phyloP scores from a whole-genome alignment of 2,888 invertebrate genomes.

The Horisme vitalbata region DNA sequence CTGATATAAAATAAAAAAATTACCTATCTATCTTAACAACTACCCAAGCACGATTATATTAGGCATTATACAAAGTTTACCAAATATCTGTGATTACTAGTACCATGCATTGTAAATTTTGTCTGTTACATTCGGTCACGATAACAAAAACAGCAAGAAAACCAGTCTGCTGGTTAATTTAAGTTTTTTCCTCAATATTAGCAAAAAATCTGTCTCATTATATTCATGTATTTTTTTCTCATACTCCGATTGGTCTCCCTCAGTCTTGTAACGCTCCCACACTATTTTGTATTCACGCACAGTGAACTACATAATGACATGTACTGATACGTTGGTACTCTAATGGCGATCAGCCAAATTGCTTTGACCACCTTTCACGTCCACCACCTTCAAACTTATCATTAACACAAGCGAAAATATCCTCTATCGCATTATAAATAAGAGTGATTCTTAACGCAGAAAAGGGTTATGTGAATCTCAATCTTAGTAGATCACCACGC shows the following conservation, averaged over 20 bases:
- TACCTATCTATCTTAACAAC: no score
- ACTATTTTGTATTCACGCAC: conserved; percentile 64
- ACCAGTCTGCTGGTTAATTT: no score
- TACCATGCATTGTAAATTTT: no score
- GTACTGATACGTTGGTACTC: conserved; percentile 42
- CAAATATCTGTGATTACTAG: no score
- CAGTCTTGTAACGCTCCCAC: conserved; percentile 23
- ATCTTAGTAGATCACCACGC: conserved; percentile 67
- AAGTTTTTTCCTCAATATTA: no score
- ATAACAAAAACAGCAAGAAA: no score
- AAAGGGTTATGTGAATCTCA: conserved; percentile 18
- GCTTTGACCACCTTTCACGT: conserved; percentile 56
- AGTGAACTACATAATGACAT: conserved; percentile 60
- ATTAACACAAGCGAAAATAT: conserved; percentile 15
- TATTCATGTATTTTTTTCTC: background rate
- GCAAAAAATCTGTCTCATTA: no score
- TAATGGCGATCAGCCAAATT: conserved; percentile 66
- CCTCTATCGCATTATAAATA: conserved; percentile 10
- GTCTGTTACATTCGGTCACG: no score
- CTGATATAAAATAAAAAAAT: no score
- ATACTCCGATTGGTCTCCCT: conserved; percentile 14
- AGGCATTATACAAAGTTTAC: no score
- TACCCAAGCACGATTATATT: no score
- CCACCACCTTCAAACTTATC: conserved; percentile 33
- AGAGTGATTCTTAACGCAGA: background rate